Evolutionary conservation across 2,113 vertebrate species (phyloP), one percentile per base, ranked within the genome.

Genomic region (Spilogale gracilis): DNA sequence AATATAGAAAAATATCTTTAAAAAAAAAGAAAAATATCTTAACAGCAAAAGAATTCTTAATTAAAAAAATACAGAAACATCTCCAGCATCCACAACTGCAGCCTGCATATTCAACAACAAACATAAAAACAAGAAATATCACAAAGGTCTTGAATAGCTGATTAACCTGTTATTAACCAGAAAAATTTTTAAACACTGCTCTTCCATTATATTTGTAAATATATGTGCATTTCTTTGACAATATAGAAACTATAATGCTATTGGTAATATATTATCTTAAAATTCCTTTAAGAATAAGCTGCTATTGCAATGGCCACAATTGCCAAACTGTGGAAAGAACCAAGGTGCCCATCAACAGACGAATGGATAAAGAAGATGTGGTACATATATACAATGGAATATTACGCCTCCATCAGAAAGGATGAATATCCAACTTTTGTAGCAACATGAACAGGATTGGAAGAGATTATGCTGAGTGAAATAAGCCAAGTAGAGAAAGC

Each of bases 231-330:
- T 94, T 91, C 17, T 87, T 81, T 96, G 27, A 87, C 9, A 94
- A 78, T 61, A 82, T 0, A 54, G n/a, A 48, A 69, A 84, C 6
- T 43, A 25, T 60, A 78, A 76, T 52, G 1, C 7, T 71, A 89
- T 58, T 63, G 21, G 43, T 38, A 73, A 71, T 48, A 89, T 63
- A 2, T 69, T 69, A 56, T 71, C 1, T 84, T 69, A 63, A 58
- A 79, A 6, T 63, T 61, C 63, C 18, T 91, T 95, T 60, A 58
- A 63, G 91, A 94, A 89, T 86, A 94, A 90, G 43, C 30, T 85
- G 9, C 9, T 95, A 50, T 65, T 81, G 27, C 38, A 38, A 38
- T 38, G 38, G 38, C 38, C 38, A 38, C 38, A 38, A 38, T 38
- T 38, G 38, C 38, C 38, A 38, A 38, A 38, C 38, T 38, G 38